Evolutionary conservation across 2,888 invertebrate species (phyloP).

Genomic region (Rhimphoctona megacephalus): DNA sequence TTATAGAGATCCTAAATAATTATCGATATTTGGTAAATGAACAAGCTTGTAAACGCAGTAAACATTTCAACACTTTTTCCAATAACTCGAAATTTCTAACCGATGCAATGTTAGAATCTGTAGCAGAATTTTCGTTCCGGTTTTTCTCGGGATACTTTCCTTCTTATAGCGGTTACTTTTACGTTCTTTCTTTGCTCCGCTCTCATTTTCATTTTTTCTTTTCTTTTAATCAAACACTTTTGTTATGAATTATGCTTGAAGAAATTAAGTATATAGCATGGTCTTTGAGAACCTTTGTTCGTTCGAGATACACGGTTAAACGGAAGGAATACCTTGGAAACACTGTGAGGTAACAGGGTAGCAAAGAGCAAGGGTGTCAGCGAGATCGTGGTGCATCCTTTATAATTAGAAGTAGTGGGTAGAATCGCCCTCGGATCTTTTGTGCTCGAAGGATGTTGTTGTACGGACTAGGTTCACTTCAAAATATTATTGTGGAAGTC

Average conservation of each 20-base stretch:
- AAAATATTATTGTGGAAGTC: conserved; percentile 50
- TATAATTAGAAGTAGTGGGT: conserved; percentile 59
- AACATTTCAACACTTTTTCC: too few species aligned
- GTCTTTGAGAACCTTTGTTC: conserved; percentile 23
- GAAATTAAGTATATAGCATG: conserved; percentile 21
- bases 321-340: conserved; percentile 39
- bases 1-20: too few species aligned
- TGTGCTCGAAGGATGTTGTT: conserved; percentile 40
- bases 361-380: conserved; percentile 15
- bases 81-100: too few species aligned
- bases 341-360: conserved; percentile 1
- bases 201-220: background rate
- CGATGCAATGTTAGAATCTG: background rate
- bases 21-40: too few species aligned
- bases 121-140: background rate
- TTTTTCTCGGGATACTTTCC: background rate
- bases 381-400: conserved; percentile 43
- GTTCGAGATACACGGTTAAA: conserved; percentile 38
- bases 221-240: background rate
- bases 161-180: background rate
- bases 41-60: too few species aligned
- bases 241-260: conserved; percentile 52
- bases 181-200: background rate
- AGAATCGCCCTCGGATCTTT: conserved; percentile 41
- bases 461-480: conserved; percentile 19